Evolutionary conservation across 2,888 invertebrate species (phyloP), one percentile per base, ranked within the genome.

Genomic region (Dryobotodes eremita): DNA sequence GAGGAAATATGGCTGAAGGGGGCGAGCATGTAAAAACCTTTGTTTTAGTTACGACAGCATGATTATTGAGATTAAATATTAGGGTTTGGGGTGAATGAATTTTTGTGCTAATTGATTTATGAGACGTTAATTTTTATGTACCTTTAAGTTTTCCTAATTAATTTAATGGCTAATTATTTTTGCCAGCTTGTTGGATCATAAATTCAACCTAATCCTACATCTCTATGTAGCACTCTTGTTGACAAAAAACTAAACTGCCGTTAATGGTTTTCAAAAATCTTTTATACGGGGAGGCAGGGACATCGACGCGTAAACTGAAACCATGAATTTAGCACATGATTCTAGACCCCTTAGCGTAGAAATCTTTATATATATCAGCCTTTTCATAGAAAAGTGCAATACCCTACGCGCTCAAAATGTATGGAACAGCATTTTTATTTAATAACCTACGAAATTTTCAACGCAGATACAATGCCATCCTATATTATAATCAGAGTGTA

Each of bases 1-100:
- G 85, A 79, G 84, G 75, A 81, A 90, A 83, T 89, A 90, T 77
- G 81, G 82, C 48, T 61, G 66, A 80, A 77, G 83, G 78, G 84
- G n/a, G 79, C 72, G 53, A 71, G 75, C 48, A 82, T 75, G 77
- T 77, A 77, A 82, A 78, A 83, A 78, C 77, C 80, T 85, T 87
- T 80, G 79, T 87, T 87, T 80, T 76, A 82, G 76, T 59, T 75
- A 79, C 79, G 75, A 78, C 79, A 82, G 74, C 75, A 75, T 77
- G 65, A 88, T 88, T 85, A 88, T 82, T 82, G 57, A 65, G 76
- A 65, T 77, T 79, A 71, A 82, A 78, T 72, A 79, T 72, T 53
- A 55, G 46, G 46, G 36, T 74, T 75, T 87, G 13, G 17, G n/a
- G 36, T 62, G 57, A 53, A 50, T 61, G 17, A 20, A 10, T 61